These are phyloP conservation scores for Nerophis ophidion DNA, from an alignment of 2,113 vertebrate species.

Conservation along the genomic window DNA sequence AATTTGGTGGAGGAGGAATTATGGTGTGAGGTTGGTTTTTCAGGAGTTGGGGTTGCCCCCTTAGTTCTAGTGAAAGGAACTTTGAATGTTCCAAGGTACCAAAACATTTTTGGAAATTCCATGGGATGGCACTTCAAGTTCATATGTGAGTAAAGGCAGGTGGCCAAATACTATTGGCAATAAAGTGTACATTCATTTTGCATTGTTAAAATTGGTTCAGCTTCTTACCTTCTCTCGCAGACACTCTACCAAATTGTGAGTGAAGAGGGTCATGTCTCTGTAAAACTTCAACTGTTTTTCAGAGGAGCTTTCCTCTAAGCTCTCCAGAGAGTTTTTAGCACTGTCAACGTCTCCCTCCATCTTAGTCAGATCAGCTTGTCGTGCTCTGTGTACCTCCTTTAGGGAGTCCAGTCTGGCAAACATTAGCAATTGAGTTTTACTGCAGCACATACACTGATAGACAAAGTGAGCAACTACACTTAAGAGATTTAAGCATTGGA, in stretches of 20 bases:
- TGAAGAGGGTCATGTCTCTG: conserved; percentile 77
- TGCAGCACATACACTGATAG: neutral
- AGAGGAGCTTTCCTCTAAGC: conserved; percentile 73
- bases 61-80: too few species aligned
- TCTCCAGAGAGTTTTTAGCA: conserved; percentile 69
- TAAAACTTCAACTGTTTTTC: conserved; percentile 81
- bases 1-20: too few species aligned
- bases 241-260: conserved; percentile 85
- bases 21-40: too few species aligned
- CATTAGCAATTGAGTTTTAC: neutral
- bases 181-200: neutral
- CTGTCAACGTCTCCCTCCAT: conserved; percentile 73
- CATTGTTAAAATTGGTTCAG: neutral
- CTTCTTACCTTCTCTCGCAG: conserved; percentile 83
- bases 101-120: too few species aligned
- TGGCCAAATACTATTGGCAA: too few species aligned
- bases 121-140: too few species aligned
- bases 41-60: too few species aligned
- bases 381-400: conserved; percentile 80
- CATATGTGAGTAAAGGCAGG: too few species aligned
- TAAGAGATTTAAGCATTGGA: neutral
- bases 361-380: conserved; percentile 81
- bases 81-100: too few species aligned
- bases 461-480: neutral
- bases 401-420: conserved; percentile 73